Evolutionary conservation across 2,888 invertebrate species (phyloP), one percentile per base, ranked within the genome.

Genomic region (Meteorus cinctellus): DNA sequence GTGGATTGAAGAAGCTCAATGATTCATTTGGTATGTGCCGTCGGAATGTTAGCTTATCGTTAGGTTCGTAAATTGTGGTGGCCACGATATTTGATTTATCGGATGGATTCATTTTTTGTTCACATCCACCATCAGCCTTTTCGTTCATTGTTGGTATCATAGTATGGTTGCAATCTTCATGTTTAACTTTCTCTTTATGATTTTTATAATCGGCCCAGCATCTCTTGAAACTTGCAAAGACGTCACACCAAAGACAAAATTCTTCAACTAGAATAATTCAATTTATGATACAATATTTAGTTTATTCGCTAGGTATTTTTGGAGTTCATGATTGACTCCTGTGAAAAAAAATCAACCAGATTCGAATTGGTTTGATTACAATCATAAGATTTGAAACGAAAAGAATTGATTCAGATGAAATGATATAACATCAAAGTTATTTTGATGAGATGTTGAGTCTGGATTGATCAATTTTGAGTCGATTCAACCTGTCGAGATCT

Each of bases 231-330:
- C 77, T 84, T 1, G 63, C 19, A 12, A 85, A 81, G 10, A 83
- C 79, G n/a, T 83, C 80, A 51, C 80, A 83, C 86, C 86, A 86
- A 14, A 86, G 81, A 60, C 80, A 85, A 12, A 86, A 59, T 72
- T 86, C 84, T 72, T 86, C 86, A 27, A 83, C 86, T 86, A 67
- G 41, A 82, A 80, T 60, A 12, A 24, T 67, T 67, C 31, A 75
- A 70, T 73, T 71, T 27, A 2, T 63, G 51, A 69, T 5, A 41
- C 41, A 41, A 41, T 41, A 41, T 41, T 41, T 41, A 12, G 8
- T 12, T 41, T 12, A 41, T 41, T 12, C 8, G 2, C 41, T 10
- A 12, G 2, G 8, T 12, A 41, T 12, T 41, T 3, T 41, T 41
- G 12, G 12, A 41, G 12, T 8, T 41, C 8, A 12, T 41, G 41